Percentiles rank a stretch among this genome's conserved stretches.
Evolutionary conservation across 2,797 vertebrate species (phyloP).

Genomic region (Ceyx erithaca): DNA sequence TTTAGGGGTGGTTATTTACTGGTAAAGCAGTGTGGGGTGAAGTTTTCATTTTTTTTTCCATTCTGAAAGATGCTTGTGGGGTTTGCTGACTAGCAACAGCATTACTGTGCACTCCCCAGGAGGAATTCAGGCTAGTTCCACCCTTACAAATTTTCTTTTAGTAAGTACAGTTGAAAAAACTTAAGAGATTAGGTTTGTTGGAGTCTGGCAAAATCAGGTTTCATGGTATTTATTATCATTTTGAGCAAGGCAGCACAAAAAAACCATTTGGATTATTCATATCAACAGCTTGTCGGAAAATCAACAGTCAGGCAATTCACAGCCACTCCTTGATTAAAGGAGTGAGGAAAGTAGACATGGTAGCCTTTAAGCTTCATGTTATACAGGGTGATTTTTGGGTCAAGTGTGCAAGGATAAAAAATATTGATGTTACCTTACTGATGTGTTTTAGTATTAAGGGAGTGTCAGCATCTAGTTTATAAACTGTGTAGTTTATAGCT

Average conservation of each 20-base stretch:
- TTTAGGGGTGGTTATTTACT: not conserved
- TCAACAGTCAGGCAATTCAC: not conserved
- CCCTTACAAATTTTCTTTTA: not conserved
- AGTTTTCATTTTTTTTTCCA: rapidly evolving
- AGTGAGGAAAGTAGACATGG: not conserved
- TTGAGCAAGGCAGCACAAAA: not conserved
- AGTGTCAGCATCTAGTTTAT: not conserved
- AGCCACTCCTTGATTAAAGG: not conserved
- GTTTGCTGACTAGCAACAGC: not conserved
- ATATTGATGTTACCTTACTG: not conserved
- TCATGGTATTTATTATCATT: not conserved
- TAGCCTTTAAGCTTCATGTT: not conserved
- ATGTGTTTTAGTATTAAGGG: not conserved
- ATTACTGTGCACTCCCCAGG: not conserved
- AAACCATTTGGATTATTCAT: not conserved
- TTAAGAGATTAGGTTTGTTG: not conserved
- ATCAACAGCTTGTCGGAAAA: not conserved
- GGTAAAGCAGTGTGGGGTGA: not conserved
- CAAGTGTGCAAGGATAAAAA: not conserved
- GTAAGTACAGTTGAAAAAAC: not conserved
- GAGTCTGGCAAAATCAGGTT: not conserved
- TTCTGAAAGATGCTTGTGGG: not conserved
- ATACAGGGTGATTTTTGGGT: not conserved
- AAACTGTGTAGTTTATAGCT: not conserved
- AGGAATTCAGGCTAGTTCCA: not conserved